Conservation (phyloP, 2,888 invertebrate species). For the Lumbricus terrestris region DNA sequence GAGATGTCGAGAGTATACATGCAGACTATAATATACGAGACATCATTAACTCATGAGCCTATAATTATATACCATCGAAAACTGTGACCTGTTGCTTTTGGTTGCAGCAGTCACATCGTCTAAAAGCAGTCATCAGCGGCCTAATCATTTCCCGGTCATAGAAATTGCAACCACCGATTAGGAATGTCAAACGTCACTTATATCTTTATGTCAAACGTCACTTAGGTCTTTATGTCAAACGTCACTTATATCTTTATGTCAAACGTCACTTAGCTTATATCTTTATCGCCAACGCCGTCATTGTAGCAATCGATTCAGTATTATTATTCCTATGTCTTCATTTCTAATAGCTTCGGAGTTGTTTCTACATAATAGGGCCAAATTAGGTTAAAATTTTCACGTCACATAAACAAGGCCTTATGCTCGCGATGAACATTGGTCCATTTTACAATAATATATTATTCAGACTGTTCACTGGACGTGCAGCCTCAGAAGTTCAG, state of each 20-base stretch:
- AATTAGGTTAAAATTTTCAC: not conserved
- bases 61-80: not conserved
- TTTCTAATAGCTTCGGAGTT: not conserved
- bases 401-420: too few relatives aligned
- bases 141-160: not conserved
- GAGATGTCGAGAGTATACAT: not conserved
- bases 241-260: not conserved
- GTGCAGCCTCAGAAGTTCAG: not conserved
- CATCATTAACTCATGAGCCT: not conserved
- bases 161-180: not conserved
- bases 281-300: constrained; percentile 22
- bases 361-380: not conserved
- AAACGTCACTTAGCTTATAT: not conserved
- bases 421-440: not conserved
- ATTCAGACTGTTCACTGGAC: too few relatives aligned
- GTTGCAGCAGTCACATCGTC: not conserved
- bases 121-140: not conserved
- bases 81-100: not conserved
- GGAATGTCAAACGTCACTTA: not conserved
- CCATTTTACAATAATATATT: not conserved
- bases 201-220: too few relatives aligned
- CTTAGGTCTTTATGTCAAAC: too few relatives aligned
- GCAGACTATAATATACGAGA: too few relatives aligned
- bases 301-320: constrained; percentile 10
- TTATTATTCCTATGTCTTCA: not conserved